Evolutionary conservation across 2,797 vertebrate genomes (phyloP).

Genomic region (Pseudotriccus pelzelni): DNA sequence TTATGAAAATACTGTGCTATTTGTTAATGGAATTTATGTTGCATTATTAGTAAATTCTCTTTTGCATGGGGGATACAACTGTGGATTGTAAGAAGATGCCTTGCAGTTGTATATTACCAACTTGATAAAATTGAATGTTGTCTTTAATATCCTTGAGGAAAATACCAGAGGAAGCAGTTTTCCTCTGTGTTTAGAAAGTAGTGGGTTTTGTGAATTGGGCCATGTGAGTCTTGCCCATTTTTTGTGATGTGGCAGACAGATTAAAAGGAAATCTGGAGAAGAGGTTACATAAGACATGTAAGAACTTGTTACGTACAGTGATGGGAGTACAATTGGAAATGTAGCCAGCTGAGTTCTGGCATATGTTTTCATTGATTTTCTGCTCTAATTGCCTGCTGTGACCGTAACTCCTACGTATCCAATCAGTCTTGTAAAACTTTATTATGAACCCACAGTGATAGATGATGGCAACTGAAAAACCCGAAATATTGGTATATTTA

Average conservation of each 20-base stretch:
- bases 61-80: neutral
- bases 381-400: constrained; percentile 58
- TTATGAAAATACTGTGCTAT: neutral
- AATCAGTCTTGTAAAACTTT: neutral
- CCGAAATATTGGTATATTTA: neutral
- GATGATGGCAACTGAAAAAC: neutral
- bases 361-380: constrained; percentile 56
- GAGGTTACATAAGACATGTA: neutral
- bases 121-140: neutral
- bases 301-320: neutral
- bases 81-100: neutral
- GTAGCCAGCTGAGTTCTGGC: constrained; percentile 13
- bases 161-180: neutral
- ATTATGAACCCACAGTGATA: neutral
- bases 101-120: neutral
- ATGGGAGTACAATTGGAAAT: neutral
- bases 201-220: neutral
- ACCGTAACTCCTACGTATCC: neutral
- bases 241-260: neutral
- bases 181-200: neutral
- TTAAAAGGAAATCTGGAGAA: neutral
- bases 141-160: neutral
- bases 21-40: neutral
- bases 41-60: neutral
- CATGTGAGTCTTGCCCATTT: neutral